Evolutionary conservation across 2,797 vertebrate genomes (phyloP), one percentile per base, ranked within the genome.

Genomic region (Gastrophryne carolinensis): DNA sequence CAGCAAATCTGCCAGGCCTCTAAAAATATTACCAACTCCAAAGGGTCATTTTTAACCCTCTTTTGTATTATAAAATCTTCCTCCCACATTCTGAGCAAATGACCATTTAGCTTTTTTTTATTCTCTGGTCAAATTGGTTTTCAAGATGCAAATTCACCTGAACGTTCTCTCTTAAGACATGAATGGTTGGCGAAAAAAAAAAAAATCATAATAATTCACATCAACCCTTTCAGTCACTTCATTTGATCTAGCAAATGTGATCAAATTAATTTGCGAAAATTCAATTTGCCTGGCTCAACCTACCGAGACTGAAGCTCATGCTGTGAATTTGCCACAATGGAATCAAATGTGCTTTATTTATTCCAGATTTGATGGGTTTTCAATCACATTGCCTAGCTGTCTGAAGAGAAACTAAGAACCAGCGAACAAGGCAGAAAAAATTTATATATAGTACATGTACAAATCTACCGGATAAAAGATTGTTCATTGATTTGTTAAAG

Each of bases 201-300:
- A 34, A 34, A 34, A 34, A 34, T 34, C 4, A 34, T 4, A n/a
- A n/a, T 64, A 71, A 57, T 71, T 78, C 75, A 78, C 75, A 78
- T 58, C 21, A 63, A 34, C 58, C 49, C 57, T 50, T 39, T 71
- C 67, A 54, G 75, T 65, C 53, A 72, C 75, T 71, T 65, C 53
- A 72, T 67, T 71, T 50, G 75, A 78, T 72, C 67, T 65, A 65
- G 75, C 67, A 71, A 78, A 78, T 78, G 71, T 78, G 67, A 78
- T 78, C 67, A 78, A 78, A 71, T 78, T 78, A 78, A 78, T 78
- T 78, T 78, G 75, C 67, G 71, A 78, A 76, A n/a, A 78, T 78
- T 78, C 75, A 78, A 78, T 78, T 78, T 78, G 75, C 75, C 60
- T 64, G 65, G 75, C 30, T 72, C 75, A 78, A 63, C 75, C 75